phyloP scores from a whole-genome alignment of 2,888 invertebrate genomes.

The Amphipoea lucens region DNA sequence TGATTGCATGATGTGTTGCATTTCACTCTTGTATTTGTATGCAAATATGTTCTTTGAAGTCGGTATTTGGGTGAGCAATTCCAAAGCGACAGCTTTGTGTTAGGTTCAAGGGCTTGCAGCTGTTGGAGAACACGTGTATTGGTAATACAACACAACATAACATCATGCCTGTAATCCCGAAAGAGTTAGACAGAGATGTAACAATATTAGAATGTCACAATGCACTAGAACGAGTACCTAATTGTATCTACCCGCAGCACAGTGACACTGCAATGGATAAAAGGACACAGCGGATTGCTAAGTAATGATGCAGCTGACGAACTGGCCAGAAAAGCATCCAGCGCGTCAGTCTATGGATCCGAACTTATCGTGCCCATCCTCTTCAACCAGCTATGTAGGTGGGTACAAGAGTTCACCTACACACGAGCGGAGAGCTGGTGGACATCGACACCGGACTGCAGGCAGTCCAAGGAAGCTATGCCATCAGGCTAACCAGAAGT shows the following conservation, averaged over 20 bases:
- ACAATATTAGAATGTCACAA: neutral
- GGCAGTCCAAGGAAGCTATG: neutral
- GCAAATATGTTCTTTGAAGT: conserved; percentile 31
- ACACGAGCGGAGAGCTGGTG: neutral
- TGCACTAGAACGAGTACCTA: neutral
- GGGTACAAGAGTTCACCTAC: no score
- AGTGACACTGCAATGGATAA: no score
- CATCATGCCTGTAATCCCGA: neutral
- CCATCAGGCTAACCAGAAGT: neutral
- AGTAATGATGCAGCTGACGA: neutral
- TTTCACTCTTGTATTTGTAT: conserved; percentile 19
- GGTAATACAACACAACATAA: neutral
- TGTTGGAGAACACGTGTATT: neutral
- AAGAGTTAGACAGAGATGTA: neutral
- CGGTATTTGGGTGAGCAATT: conserved; percentile 10
- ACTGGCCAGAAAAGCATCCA: neutral
- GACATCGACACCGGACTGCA: neutral
- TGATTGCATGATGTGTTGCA: conserved; percentile 37
- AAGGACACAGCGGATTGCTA: neutral
- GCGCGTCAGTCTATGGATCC: neutral
- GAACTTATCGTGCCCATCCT: neutral
- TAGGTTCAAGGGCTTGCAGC: neutral
- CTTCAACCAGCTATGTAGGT: neutral
- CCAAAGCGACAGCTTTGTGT: neutral
- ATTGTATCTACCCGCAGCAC: neutral